These are phyloP conservation scores for Trichonephila inaurata DNA, from an alignment of 1,140 invertebrate genomes.

Conservation along the genomic window DNA sequence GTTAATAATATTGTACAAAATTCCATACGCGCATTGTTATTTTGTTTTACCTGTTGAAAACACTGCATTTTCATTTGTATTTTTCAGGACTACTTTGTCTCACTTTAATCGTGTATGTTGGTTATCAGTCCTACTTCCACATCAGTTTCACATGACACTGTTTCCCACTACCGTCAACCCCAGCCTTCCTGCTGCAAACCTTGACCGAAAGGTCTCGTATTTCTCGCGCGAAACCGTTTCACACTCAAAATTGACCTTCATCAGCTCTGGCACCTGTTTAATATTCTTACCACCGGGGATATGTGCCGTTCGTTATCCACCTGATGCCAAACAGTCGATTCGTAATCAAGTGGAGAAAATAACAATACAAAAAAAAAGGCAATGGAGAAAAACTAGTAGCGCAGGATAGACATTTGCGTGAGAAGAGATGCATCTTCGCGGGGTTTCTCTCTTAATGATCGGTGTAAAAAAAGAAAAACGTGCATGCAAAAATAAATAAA, in stretches of 20 bases:
- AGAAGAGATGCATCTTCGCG: slow-evolving; percentile 22
- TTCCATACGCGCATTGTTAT: no score
- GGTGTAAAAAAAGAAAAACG: not conserved
- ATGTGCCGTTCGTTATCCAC: slow-evolving; percentile 45
- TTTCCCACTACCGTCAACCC: no score
- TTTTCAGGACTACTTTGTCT: no score
- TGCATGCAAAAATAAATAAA: not conserved
- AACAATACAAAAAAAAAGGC: not conserved
- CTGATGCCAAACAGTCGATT: not conserved
- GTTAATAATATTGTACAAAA: no score
- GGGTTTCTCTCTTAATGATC: slow-evolving; percentile 44
- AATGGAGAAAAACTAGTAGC: slow-evolving; percentile 57
- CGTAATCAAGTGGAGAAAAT: not conserved
- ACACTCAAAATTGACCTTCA: slow-evolving; percentile 18
- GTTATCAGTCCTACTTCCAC: no score
- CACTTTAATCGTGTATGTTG: no score
- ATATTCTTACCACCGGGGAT: slow-evolving; percentile 22
- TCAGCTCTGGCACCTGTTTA: slow-evolving; percentile 2
- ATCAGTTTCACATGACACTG: no score
- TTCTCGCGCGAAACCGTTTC: slow-evolving; percentile 32
- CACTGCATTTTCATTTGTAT: no score
- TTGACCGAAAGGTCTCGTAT: not conserved
- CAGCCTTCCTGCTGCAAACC: not conserved
- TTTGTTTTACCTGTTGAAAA: no score
- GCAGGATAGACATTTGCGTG: slow-evolving; percentile 29